Base-by-base conservation (phyloP, 2,888 invertebrate species). In the Sycophila texana region DNA sequence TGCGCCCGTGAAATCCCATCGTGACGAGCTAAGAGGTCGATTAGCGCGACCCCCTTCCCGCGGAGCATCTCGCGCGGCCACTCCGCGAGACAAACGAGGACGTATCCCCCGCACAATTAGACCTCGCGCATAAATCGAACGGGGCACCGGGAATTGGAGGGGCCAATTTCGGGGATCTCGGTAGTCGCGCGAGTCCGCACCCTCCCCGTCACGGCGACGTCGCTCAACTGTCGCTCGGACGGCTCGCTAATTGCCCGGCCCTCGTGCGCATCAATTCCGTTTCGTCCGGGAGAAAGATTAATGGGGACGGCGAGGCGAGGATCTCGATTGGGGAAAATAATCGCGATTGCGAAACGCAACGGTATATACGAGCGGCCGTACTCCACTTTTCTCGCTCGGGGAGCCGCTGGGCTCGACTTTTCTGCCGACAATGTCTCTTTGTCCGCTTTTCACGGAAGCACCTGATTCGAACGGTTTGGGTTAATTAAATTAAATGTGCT, bases 201-300 rank as follows among this genome's bases (percentile, higher is more conserved):
- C 72, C 76, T 76, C 39, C 57, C 63, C 57, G 57, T 77, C 71
- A 61, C 70, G 57, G 18, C 60, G 22, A 83, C 85, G 85, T 87
- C 86, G 84, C 86, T 87, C 86, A 87, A 83, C 83, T 84, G 85
- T 85, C 85, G 84, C 84, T 84, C 82, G 85, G 81, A 81, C 81
- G 26, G 72, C 81, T 84, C 85, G 84, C 87, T 87, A 80, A 82
- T 82, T 82, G 83, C 80, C 74, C 57, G 60, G 74, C 66, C 79
- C 86, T 86, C 85, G 87, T 72, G 57, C 2, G 1, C 65, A 39
- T 10, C 18, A n/a, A 12, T n/a, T 13, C 18, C 73, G 71, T 7
- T 39, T 39, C 5, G 39, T 39, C 39, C 4, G 39, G 39, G 39
- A 39, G 7, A 39, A 7, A 39, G 7, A 39, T 39, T 39, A 39